phyloP scores from a whole-genome alignment of 2,113 vertebrate species.

The Myxocyprinus asiaticus region DNA sequence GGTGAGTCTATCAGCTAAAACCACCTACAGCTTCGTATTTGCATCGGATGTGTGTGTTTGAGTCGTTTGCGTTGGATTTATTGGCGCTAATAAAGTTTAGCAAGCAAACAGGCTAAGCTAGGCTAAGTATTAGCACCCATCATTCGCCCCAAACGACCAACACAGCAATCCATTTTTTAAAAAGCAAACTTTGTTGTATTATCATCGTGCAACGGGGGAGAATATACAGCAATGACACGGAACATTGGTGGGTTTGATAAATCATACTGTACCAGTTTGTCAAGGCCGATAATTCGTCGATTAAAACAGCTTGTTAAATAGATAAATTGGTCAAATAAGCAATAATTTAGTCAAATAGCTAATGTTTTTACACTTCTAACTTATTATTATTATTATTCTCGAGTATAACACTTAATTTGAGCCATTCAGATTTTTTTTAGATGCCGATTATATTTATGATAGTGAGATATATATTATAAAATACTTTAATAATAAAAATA shows the following conservation, averaged over 20 bases:
- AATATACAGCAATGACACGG: background rate
- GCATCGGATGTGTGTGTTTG: conserved; percentile 30
- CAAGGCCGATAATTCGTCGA: background rate
- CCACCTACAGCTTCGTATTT: conserved; percentile 49
- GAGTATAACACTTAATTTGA: too few relatives aligned
- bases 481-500: too few relatives aligned
- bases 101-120: conserved; percentile 16
- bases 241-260: background rate
- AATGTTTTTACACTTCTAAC: background rate
- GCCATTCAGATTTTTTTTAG: too few relatives aligned
- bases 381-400: background rate
- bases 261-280: background rate
- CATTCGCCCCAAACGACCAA: conserved; percentile 16
- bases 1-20: conserved; percentile 73
- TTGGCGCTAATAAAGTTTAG: conserved; percentile 35
- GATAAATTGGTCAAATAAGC: background rate
- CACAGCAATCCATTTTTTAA: conserved; percentile 8
- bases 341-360: background rate
- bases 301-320: background rate
- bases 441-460: too few relatives aligned
- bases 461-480: too few relatives aligned
- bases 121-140: conserved; percentile 28
- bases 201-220: background rate
- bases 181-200: background rate
- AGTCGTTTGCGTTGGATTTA: conserved; percentile 29